These are phyloP conservation scores for Chaenogobius annularis DNA, from an alignment of 2,113 vertebrate genomes.

Conservation along the genomic window DNA sequence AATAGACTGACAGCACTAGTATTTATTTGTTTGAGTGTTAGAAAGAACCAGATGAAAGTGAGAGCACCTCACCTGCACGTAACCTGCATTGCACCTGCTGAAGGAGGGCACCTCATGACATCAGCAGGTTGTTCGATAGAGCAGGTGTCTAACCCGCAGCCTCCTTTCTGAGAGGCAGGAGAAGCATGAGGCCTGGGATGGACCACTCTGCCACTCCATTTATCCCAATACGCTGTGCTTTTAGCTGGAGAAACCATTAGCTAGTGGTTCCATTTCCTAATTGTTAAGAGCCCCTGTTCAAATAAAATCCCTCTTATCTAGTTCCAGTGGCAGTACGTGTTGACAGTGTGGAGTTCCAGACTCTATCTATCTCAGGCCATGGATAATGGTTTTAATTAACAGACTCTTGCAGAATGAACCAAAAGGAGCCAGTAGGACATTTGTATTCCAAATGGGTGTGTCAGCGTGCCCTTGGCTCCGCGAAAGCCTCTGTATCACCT, in stretches of 20 bases:
- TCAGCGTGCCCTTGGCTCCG: not conserved
- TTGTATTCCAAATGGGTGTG: not conserved
- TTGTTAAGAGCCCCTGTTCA: not conserved
- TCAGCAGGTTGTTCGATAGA: no score
- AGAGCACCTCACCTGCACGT: no score
- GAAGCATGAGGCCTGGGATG: no score
- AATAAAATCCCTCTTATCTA: not conserved
- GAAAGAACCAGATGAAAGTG: no score
- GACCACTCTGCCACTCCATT: no score
- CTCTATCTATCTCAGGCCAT: not conserved
- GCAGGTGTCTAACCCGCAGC: no score
- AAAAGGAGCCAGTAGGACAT: not conserved
- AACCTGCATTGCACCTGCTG: no score
- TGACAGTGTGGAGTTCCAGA: not conserved
- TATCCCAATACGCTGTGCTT: not conserved
- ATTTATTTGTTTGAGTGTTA: no score
- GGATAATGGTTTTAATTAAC: not conserved
- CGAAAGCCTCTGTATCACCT: not conserved
- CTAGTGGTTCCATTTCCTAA: not conserved
- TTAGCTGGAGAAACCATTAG: not conserved
- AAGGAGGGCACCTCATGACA: no score
- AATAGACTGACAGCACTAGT: no score
- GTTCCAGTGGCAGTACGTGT: not conserved
- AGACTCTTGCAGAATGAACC: not conserved
- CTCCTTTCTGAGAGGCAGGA: no score